Conservation (phyloP, 2,797 vertebrate species). For the Neoniphon sammara region DNA sequence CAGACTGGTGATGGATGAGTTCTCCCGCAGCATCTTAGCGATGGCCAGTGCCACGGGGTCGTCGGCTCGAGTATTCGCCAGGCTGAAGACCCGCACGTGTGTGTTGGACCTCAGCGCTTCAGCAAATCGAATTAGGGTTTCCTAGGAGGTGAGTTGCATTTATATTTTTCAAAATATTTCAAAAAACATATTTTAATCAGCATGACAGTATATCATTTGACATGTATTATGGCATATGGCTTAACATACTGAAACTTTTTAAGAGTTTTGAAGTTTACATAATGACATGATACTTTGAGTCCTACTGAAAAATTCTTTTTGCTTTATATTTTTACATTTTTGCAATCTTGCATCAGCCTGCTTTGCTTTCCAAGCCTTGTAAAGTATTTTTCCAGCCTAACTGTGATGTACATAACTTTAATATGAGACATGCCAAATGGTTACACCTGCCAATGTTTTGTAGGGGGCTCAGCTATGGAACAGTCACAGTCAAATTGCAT, state of each 20-base stretch:
- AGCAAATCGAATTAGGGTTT: conserved; percentile 89
- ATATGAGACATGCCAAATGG: no score
- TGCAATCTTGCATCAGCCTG: no score
- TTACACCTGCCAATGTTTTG: no score
- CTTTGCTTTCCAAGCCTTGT: no score
- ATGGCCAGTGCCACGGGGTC: conserved; percentile 90
- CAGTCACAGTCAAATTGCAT: no score
- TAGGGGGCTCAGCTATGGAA: no score
- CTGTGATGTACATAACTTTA: no score
- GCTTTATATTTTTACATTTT: no score
- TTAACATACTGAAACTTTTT: background rate
- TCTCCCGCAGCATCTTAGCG: conserved; percentile 90
- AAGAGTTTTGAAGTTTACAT: no score
- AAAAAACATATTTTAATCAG: background rate
- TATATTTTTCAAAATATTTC: background rate
- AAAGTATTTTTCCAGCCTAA: no score
- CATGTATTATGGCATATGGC: background rate
- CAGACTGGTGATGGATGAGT: conserved; percentile 87
- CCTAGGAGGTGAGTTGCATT: conserved; percentile 66
- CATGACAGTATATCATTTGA: background rate
- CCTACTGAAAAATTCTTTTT: no score
- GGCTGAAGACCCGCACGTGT: conserved; percentile 87
- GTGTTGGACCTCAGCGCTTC: conserved; percentile 91
- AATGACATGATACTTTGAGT: no score
- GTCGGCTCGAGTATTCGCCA: conserved; percentile 94